A percentile compares a stretch with the other conserved stretches of the same genome.
Conservation (phyloP, 2,888 invertebrate species). For the Dryobota labecula region DNA sequence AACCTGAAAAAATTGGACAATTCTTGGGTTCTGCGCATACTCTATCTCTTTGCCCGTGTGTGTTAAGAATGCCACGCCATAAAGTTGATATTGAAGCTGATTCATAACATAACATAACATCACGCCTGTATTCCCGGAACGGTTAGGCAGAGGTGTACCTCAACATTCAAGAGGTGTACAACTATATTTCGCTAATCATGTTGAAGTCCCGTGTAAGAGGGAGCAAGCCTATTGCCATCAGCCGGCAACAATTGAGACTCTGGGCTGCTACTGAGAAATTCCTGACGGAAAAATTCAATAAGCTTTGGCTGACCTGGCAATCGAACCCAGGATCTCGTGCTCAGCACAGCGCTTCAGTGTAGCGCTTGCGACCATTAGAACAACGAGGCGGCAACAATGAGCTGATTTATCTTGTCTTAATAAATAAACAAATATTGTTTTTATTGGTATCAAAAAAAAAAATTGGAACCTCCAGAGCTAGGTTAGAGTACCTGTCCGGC, state of each 20-base stretch:
- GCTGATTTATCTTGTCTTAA: too few species aligned
- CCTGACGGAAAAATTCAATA: neutral
- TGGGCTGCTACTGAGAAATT: neutral
- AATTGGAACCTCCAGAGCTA: too few species aligned
- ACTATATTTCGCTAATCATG: neutral
- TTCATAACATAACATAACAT: neutral
- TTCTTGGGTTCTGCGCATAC: neutral
- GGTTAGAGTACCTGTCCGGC: too few species aligned
- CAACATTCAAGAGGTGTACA: too few species aligned
- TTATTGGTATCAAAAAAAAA: too few species aligned
- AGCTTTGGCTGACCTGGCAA: neutral
- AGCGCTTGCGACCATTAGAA: too few species aligned
- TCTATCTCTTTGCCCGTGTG: neutral
- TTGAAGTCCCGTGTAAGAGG: neutral
- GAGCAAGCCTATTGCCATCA: neutral
- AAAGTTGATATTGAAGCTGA: neutral
- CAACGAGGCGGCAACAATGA: neutral
- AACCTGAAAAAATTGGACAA: slow-evolving; percentile 51
- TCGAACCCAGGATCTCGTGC: neutral
- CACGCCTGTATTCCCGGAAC: neutral
- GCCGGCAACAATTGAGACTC: neutral
- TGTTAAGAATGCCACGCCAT: neutral
- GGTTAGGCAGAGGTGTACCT: neutral
- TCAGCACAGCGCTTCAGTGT: too few species aligned
- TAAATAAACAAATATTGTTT: too few species aligned